phyloP scores from a whole-genome alignment of 2,113 vertebrate genomes.

The Eclectus roratus region DNA sequence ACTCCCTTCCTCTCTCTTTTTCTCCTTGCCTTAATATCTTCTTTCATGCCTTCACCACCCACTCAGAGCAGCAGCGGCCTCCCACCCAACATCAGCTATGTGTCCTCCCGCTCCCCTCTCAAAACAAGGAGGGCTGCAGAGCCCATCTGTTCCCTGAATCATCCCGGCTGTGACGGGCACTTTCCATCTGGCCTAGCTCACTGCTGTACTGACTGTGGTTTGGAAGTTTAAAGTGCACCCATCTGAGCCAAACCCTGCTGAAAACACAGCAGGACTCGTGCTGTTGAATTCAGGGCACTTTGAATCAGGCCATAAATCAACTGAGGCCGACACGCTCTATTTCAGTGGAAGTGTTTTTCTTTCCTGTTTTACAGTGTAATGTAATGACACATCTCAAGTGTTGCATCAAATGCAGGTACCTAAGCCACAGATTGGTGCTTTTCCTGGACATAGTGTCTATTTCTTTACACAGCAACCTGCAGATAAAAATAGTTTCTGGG shows the following conservation, averaged over 20 bases:
- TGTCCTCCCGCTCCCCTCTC: neutral
- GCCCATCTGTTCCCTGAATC: constrained; percentile 54
- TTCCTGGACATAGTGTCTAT: neutral
- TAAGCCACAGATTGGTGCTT: neutral
- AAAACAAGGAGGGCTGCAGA: neutral
- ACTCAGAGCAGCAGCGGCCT: neutral
- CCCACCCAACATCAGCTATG: neutral
- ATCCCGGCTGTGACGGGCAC: neutral
- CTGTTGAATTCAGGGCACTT: neutral
- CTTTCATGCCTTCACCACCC: neutral
- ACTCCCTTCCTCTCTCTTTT: constrained; percentile 33
- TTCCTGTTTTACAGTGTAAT: neutral
- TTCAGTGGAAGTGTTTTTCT: neutral
- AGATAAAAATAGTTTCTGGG: neutral
- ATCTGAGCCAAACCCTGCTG: neutral
- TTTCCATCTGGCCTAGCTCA: constrained; percentile 26
- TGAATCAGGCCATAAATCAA: neutral
- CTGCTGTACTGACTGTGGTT: neutral
- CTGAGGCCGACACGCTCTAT: neutral
- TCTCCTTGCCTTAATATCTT: neutral
- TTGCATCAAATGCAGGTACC: neutral
- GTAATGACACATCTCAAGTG: neutral
- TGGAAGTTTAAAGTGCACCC: neutral
- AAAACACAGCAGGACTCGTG: neutral
- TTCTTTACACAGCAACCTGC: neutral